A percentile compares a stretch with the other conserved stretches of the same genome.
Evolutionary conservation across 2,888 invertebrate species (phyloP).

Genomic region (Mamestra brassicae): DNA sequence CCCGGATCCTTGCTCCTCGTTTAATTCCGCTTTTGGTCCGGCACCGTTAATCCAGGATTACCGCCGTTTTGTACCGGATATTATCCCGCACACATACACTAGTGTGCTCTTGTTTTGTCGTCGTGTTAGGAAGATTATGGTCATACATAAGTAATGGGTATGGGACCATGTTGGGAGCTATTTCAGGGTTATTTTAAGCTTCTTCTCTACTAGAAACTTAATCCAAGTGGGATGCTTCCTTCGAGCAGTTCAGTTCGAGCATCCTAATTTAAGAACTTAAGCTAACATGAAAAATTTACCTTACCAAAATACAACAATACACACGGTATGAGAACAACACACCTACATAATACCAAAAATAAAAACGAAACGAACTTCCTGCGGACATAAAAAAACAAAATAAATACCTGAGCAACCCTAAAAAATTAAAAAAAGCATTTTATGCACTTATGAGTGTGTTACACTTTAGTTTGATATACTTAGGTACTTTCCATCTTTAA

Average conservation of each 20-base stretch:
- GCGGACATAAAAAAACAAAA: too few species aligned
- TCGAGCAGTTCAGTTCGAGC: not conserved
- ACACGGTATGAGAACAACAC: too few species aligned
- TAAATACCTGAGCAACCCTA: too few species aligned
- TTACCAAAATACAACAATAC: too few species aligned
- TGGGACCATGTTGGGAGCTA: not conserved
- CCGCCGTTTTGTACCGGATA: slow-evolving; percentile 49
- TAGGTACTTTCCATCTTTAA: too few species aligned
- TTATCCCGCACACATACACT: slow-evolving; percentile 17
- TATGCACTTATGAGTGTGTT: too few species aligned
- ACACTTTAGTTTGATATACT: too few species aligned
- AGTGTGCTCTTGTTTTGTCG: slow-evolving; percentile 18
- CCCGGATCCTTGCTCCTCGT: slow-evolving; percentile 42
- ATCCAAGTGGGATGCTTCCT: not conserved
- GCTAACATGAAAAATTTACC: too few species aligned
- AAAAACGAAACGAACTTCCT: too few species aligned
- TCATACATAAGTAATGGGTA: not conserved
- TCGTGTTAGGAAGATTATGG: slow-evolving; percentile 6
- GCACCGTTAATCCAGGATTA: slow-evolving; percentile 59
- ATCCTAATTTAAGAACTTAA: too few species aligned
- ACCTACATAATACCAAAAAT: too few species aligned
- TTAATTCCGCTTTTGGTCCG: slow-evolving; percentile 63
- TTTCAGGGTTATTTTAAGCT: not conserved
- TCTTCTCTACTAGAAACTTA: not conserved
- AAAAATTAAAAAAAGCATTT: too few species aligned